Base-by-base conservation (phyloP, 2,888 invertebrate species). In the Acleris emargana region DNA sequence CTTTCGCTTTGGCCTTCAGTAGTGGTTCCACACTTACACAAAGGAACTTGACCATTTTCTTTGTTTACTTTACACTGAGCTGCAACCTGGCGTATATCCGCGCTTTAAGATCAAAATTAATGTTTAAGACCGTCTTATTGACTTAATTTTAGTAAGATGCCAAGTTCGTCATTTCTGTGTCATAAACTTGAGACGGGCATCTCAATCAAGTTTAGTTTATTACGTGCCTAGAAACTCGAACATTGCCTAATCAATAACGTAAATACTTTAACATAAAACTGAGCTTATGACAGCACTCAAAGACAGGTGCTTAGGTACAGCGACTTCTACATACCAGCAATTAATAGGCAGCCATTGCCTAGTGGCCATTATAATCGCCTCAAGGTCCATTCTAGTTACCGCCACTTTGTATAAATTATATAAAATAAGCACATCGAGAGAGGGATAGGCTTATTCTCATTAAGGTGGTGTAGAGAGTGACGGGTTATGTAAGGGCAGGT, bases 361-460 rank as follows among this genome's bases (percentile, higher is more conserved):
- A 82, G 78, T 83, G 86, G 84, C 84, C 87, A 89, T 89, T 89
- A 87, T 86, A 88, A 89, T 86, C 81, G 87, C 86, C 84, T 80
- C 82, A 80, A 82, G 86, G 86, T 83, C 84, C 88, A 87, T 89
- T 88, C 91, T 91, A 91, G 89, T 89, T 90, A 89, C 91, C 88
- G 84, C 88, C 88, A 90, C 86, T 87, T 86, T 84, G 89, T 90
- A 91, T 91, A 91, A 89, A 91, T 90, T 92, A 89, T 89, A 90
- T 90, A 88, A 91, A 92, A 90, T 91, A 89, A 90, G 89, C 85
- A 85, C 86, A 82, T 79, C 78, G 63, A 78, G 87, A 90, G 62
- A 80, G 75, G 80, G 91, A 91, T 79, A 72, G 82, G 66, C 68
- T 71, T 84, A 88, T 83, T 69, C 60, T 75, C 74, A 76, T 75